A percentile compares a stretch with the other conserved stretches of the same genome.
Conservation (phyloP, 2,888 invertebrate species). For the Ephialtes manifestator region DNA sequence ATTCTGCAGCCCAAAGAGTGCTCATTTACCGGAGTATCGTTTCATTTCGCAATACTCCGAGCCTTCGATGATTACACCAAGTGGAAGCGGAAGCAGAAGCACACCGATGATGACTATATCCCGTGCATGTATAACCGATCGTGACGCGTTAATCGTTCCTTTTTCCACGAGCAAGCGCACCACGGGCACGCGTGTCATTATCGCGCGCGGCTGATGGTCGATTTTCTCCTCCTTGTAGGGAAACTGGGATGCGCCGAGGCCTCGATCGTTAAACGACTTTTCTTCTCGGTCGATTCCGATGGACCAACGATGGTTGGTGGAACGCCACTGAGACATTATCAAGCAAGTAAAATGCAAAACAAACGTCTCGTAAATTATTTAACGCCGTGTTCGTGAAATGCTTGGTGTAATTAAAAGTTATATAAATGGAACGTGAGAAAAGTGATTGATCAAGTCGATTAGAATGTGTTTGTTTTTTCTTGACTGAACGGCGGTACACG, state of each 20-base stretch:
- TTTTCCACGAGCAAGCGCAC: constrained; percentile 7
- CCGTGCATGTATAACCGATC: constrained; percentile 62
- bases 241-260: constrained; percentile 66
- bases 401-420: constrained; percentile 64
- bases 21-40: too few relatives aligned
- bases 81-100: too few relatives aligned
- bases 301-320: too few relatives aligned
- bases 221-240: constrained; percentile 72
- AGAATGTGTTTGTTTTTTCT: constrained; percentile 29
- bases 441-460: constrained; percentile 46
- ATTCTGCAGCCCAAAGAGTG: too few relatives aligned
- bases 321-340: background rate
- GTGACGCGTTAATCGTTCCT: constrained; percentile 65
- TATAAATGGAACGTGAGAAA: constrained; percentile 68
- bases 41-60: too few relatives aligned
- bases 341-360: background rate
- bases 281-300: constrained; percentile 43
- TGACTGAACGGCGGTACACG: too few relatives aligned
- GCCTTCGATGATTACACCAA: too few relatives aligned
- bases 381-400: constrained; percentile 37
- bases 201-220: background rate
- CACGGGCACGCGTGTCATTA: background rate
- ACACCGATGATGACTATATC: constrained; percentile 1
- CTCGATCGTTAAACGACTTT: constrained; percentile 63
- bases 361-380: constrained; percentile 42